Evolutionary conservation across 2,888 invertebrate genomes (phyloP).

Genomic region (Hirtodrosophila cameraria): DNA sequence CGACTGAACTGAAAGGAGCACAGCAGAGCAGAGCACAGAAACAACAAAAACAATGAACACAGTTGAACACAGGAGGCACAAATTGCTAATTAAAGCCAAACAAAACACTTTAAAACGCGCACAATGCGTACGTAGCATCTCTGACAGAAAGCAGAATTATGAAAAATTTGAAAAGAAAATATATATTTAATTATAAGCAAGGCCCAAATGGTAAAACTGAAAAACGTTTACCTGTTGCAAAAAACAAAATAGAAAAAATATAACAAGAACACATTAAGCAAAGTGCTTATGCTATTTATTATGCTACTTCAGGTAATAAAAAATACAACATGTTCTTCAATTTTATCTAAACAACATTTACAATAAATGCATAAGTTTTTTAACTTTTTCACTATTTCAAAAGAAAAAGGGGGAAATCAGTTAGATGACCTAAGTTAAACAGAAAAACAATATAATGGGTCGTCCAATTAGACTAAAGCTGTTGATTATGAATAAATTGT

Average conservation of each 20-base stretch:
- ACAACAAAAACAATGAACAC: too few species aligned
- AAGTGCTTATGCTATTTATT: constrained; percentile 36
- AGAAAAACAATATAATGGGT: constrained; percentile 10
- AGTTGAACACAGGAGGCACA: too few species aligned
- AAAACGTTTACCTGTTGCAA: constrained; percentile 59
- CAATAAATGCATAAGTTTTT: too few species aligned
- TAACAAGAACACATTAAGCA: constrained; percentile 6
- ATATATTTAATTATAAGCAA: constrained; percentile 67
- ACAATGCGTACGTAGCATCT: constrained; percentile 23
- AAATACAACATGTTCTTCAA: not conserved
- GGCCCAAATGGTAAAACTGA: constrained; percentile 29
- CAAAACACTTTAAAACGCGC: constrained; percentile 61
- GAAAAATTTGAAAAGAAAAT: constrained; percentile 65
- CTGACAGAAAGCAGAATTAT: constrained; percentile 20
- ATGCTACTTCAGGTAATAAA: constrained; percentile 19
- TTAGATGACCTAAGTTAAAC: not conserved
- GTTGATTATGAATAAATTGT: constrained; percentile 61
- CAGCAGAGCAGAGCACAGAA: constrained; percentile 6
- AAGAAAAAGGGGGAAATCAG: not conserved
- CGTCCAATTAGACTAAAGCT: constrained; percentile 48
- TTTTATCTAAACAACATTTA: too few species aligned
- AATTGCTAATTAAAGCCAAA: constrained; percentile 70
- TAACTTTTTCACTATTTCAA: too few species aligned
- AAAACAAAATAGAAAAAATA: too few species aligned
- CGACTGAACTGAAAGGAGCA: constrained; percentile 9